Percentiles rank a stretch among this genome's conserved stretches.
phyloP scores from a whole-genome alignment of 2,888 invertebrate species.

The Parnassius mnemosyne region DNA sequence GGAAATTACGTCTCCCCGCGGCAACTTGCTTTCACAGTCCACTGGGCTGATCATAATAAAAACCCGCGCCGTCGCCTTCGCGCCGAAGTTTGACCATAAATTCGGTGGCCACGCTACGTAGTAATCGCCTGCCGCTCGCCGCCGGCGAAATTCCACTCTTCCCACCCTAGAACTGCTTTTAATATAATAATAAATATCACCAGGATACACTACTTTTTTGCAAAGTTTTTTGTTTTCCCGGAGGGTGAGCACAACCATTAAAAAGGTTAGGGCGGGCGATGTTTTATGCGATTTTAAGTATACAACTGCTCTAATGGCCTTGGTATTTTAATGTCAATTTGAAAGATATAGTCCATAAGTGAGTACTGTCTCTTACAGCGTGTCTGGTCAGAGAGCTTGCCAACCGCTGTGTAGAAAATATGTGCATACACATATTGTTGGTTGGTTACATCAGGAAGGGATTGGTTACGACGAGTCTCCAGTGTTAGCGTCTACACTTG shows the following conservation, averaged over 20 bases:
- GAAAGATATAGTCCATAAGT: conserved; percentile 3
- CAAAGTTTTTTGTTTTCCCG: conserved; percentile 70
- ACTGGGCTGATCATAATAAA: conserved; percentile 81
- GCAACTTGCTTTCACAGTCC: conserved; percentile 81
- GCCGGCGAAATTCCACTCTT: conserved; percentile 58
- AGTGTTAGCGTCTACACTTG: no score
- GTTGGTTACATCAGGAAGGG: no score
- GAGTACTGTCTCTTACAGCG: not conserved
- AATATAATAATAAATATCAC: conserved; percentile 78
- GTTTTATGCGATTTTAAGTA: conserved; percentile 80
- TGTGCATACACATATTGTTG: no score
- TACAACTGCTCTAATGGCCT: conserved; percentile 69
- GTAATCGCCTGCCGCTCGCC: conserved; percentile 64
- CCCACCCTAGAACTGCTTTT: conserved; percentile 69
- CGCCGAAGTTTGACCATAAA: conserved; percentile 81
- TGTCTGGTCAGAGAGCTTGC: no score
- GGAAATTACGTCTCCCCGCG: conserved; percentile 75
- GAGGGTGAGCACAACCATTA: conserved; percentile 71
- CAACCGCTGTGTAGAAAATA: no score
- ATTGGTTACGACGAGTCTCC: no score
- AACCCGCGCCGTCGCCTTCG: conserved; percentile 78
- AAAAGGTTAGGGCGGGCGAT: conserved; percentile 72
- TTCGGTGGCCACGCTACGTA: conserved; percentile 65
- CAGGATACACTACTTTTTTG: conserved; percentile 68
- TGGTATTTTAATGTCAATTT: conserved; percentile 62